Evolutionary conservation across 2,113 vertebrate genomes (phyloP).

Genomic region (Cettia cetti): DNA sequence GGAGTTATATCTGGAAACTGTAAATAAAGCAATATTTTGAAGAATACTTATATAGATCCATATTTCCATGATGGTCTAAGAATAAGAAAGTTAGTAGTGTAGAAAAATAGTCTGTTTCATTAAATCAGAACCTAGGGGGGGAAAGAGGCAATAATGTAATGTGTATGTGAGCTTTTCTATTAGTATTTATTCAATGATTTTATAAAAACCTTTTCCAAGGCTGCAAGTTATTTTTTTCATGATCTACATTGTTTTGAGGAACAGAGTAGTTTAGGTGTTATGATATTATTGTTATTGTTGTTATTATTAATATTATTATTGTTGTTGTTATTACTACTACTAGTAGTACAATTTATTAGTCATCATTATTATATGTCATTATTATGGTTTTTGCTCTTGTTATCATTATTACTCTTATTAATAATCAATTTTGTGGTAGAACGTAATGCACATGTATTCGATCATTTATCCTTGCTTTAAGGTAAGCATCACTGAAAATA

Average conservation of each 20-base stretch:
- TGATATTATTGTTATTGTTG: background rate
- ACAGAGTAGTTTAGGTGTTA: background rate
- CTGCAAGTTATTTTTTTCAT: constrained; percentile 16
- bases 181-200: constrained; percentile 43
- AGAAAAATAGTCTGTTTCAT: constrained; percentile 55
- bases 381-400: fast-evolving
- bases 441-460: background rate
- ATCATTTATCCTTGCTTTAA: background rate
- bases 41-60: constrained; percentile 32
- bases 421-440: background rate
- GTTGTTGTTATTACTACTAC: background rate
- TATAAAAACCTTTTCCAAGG: constrained; percentile 26
- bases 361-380: background rate
- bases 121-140: constrained; percentile 24
- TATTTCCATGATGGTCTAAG: constrained; percentile 5
- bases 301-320: background rate
- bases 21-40: constrained; percentile 67
- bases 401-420: background rate
- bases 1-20: constrained; percentile 56
- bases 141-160: background rate
- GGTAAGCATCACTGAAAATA: background rate
- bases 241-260: background rate
- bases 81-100: constrained; percentile 47
- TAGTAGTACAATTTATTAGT: background rate
- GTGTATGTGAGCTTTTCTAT: background rate